phyloP scores from a whole-genome alignment of 2,113 vertebrate genomes.

The Theristicus caerulescens region DNA sequence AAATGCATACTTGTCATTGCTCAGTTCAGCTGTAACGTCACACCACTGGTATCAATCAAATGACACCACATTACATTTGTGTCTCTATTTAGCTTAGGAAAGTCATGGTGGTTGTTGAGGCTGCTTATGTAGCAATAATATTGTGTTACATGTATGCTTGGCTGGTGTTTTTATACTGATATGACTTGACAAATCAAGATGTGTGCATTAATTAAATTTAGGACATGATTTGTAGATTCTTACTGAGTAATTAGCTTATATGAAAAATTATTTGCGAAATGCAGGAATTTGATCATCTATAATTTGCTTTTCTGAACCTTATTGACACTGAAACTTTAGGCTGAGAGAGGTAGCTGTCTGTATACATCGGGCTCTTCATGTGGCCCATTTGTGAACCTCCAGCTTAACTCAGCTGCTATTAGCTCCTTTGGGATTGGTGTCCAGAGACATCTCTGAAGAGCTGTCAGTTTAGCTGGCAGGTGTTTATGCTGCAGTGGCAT shows the following conservation, averaged over 20 bases:
- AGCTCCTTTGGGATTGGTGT: neutral
- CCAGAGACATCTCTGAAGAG: neutral
- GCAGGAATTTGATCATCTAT: rapidly evolving
- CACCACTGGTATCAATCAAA: neutral
- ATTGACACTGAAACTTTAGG: neutral
- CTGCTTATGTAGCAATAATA: neutral
- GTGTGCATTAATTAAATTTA: rapidly evolving
- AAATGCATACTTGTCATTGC: neutral
- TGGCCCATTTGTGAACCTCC: neutral
- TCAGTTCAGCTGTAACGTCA: neutral
- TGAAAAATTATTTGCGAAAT: neutral
- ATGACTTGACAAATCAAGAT: neutral
- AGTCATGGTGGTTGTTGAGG: neutral
- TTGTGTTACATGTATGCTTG: neutral
- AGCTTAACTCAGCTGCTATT: neutral
- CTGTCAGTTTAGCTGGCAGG: conserved; percentile 34
- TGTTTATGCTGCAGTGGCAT: neutral
- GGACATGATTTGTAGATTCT: neutral
- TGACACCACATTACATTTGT: neutral
- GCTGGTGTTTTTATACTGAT: neutral
- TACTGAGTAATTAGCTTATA: neutral
- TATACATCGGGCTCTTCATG: neutral
- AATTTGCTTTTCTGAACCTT: neutral
- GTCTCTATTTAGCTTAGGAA: neutral
- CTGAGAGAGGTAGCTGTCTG: neutral